Base-by-base conservation (phyloP, 2,888 invertebrate genomes). In the Mesorhabditis sp. region DNA sequence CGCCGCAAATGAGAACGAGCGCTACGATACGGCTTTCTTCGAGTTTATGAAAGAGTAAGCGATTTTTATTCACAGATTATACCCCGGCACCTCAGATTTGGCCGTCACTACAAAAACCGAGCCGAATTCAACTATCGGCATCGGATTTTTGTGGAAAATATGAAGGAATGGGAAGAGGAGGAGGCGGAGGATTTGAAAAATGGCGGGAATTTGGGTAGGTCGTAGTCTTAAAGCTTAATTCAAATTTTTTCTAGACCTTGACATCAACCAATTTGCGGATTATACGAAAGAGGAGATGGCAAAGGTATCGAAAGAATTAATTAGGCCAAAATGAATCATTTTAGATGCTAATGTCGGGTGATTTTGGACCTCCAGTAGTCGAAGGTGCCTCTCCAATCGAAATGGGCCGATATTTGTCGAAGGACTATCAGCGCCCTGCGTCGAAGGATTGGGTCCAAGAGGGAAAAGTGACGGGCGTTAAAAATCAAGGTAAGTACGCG, bases 161-260 rank as follows among this genome's bases (percentile, higher is more conserved):
- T 50, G 58, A 50, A 50, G 2, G 58, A 50, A 2, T 50, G 58
- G 58, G 58, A 50, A 50, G 58, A 1, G 2, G 58, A 50, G 2
- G 58, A 50, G 58, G n/a, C 7, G n/a, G 58, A 50, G 58, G 58
- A 50, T 10, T 13, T 13, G n/a, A 50, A n/a, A 50, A n/a, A 13
- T 50, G 58, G 58, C 58, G 58, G 58, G 58, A n/a, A 50, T 50
- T 50, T 50, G 58, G 58, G 58, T 50, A 50, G n/a, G n/a, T 10
- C 7, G 58, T 50, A 2, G 58, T 13, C n/a, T 50, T n/a, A 13
- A 13, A n/a, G 58, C 7, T 13, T 50, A 50, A 50, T n/a, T 50
- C 10, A 50, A 50, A 13, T 13, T 28, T 28, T 28, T 28, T 50
- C n/a, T 50, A 50, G 58, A 50, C n/a, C 58, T 50, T 50, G 58